A percentile compares a stretch with the other conserved stretches of the same genome.
Evolutionary conservation across 2,113 vertebrate genomes (phyloP).

Genomic region (Antechinus flavipes): DNA sequence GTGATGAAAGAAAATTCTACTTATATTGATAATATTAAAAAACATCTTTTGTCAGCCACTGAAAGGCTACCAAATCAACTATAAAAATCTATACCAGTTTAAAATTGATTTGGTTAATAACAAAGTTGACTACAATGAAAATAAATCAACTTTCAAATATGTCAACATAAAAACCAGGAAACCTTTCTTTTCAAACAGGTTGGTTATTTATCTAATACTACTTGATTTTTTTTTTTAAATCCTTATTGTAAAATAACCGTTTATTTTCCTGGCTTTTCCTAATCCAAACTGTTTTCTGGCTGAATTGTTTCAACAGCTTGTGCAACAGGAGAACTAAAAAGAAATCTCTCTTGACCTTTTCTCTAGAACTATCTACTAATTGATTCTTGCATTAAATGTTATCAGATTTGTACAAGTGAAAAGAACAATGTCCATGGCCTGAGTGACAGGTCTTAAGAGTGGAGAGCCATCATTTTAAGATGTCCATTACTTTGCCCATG

Average conservation of each 20-base stretch:
- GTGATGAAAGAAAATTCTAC: slow-evolving; percentile 47
- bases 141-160: slow-evolving; percentile 39
- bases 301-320: slow-evolving; percentile 65
- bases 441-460: slow-evolving; percentile 70
- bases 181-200: slow-evolving; percentile 10
- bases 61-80: background rate
- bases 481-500: slow-evolving; percentile 76
- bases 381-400: slow-evolving; percentile 75
- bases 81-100: background rate
- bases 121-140: slow-evolving; percentile 38
- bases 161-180: background rate
- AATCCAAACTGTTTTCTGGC: slow-evolving; percentile 65
- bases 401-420: slow-evolving; percentile 75
- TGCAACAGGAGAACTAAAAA: slow-evolving; percentile 64
- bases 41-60: slow-evolving; percentile 14
- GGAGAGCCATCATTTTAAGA: slow-evolving; percentile 78
- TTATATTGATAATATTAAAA: slow-evolving; percentile 21
- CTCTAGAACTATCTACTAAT: slow-evolving; percentile 71
- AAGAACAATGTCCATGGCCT: slow-evolving; percentile 70
- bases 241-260: slow-evolving; percentile 58
- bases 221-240: slow-evolving; percentile 47
- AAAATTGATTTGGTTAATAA: slow-evolving; percentile 40
- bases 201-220: slow-evolving; percentile 37
- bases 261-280: slow-evolving; percentile 60
- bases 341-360: slow-evolving; percentile 76